Evolutionary conservation across 2,797 vertebrate genomes (phyloP).

Genomic region (Bufotes viridis): DNA sequence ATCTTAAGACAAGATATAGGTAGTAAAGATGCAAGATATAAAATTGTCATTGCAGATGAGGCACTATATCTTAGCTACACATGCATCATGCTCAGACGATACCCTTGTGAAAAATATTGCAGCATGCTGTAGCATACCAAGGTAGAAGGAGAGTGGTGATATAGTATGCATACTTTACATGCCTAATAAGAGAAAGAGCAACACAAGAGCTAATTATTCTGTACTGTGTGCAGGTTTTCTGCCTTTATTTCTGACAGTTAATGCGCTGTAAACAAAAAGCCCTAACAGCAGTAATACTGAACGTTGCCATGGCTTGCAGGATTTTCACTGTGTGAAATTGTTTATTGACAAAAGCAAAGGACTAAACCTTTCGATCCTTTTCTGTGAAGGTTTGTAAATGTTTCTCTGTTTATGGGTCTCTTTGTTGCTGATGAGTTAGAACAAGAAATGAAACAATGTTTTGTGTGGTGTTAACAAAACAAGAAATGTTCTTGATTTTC

Average conservation of each 20-base stretch:
- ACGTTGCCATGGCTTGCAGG: not conserved
- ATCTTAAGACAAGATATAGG: not conserved
- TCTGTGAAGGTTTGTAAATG: constrained; percentile 29
- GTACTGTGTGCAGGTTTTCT: constrained; percentile 1
- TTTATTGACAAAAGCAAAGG: constrained; percentile 50
- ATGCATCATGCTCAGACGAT: not conserved
- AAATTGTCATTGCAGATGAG: not conserved
- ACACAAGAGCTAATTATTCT: constrained; percentile 21
- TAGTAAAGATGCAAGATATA: not conserved
- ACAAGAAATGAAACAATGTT: constrained; percentile 15
- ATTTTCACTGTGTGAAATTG: constrained; percentile 43
- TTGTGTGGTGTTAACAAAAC: constrained; percentile 20
- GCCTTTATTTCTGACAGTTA: constrained; percentile 18
- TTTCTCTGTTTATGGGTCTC: constrained; percentile 7
- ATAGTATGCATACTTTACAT: not conserved
- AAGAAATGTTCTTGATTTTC: not conserved
- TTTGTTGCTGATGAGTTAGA: constrained; percentile 17
- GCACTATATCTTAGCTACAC: not conserved
- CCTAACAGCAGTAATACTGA: constrained; percentile 11
- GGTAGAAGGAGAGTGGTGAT: not conserved
- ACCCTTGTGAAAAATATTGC: not conserved
- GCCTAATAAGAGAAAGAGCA: constrained; percentile 7
- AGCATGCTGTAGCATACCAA: not conserved
- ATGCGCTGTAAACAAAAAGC: constrained; percentile 27
- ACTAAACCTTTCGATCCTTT: constrained; percentile 26